phyloP scores from a whole-genome alignment of 1,140 invertebrate species.

The Philaenus spumarius region DNA sequence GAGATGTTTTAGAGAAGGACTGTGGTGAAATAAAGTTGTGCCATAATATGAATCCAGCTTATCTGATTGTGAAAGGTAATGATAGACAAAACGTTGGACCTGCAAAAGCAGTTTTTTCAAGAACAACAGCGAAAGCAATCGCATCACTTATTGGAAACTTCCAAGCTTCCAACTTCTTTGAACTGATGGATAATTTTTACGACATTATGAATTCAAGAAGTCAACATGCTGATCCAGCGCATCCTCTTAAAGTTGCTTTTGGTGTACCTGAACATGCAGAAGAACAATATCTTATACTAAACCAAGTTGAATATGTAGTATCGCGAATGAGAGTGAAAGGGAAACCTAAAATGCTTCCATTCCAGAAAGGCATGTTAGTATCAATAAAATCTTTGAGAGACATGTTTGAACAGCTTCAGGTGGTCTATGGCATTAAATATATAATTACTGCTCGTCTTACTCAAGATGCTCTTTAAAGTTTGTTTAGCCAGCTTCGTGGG shows the following conservation, averaged over 20 bases:
- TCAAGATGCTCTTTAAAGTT: too few relatives aligned
- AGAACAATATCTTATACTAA: not conserved
- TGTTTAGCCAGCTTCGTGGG: too few relatives aligned
- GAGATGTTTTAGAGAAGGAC: not conserved
- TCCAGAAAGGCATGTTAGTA: too few relatives aligned
- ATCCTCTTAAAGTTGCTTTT: not conserved
- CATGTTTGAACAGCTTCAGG: too few relatives aligned
- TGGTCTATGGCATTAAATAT: too few relatives aligned
- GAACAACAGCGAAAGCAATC: conserved; percentile 17
- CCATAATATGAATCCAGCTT: conserved; percentile 7
- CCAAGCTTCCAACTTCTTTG: conserved; percentile 4
- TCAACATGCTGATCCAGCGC: not conserved
- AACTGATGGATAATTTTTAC: conserved; percentile 19
- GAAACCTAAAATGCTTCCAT: not conserved
- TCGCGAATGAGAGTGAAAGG: not conserved
- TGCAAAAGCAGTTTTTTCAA: conserved; percentile 21
- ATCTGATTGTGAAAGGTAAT: conserved; percentile 15
- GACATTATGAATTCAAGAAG: conserved; percentile 19
- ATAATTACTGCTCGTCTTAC: too few relatives aligned
- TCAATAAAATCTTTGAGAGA: too few relatives aligned
- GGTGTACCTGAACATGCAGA: not conserved
- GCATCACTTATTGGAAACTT: not conserved
- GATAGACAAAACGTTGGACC: conserved; percentile 14
- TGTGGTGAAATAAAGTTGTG: conserved; percentile 5
- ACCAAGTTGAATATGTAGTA: not conserved